A percentile compares a stretch with the other conserved stretches of the same genome.
phyloP scores from a whole-genome alignment of 2,888 invertebrate species.

The Parnassius apollo region DNA sequence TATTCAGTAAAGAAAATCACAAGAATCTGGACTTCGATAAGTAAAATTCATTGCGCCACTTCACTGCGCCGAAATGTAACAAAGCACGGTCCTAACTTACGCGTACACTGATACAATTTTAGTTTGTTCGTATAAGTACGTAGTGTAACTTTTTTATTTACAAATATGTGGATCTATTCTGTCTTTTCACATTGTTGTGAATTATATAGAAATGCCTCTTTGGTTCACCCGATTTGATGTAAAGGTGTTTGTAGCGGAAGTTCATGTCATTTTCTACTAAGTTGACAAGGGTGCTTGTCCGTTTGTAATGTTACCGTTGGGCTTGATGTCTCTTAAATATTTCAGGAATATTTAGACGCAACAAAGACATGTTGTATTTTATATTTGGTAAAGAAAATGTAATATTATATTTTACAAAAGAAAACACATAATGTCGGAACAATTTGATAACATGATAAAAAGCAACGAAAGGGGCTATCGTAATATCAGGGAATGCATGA shows the following conservation, averaged over 20 bases:
- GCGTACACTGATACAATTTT: too few relatives aligned
- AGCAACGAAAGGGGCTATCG: too few relatives aligned
- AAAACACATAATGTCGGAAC: slow-evolving; percentile 1
- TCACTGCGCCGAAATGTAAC: too few relatives aligned
- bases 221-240: slow-evolving; percentile 22
- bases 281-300: slow-evolving; percentile 32
- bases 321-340: slow-evolving; percentile 9
- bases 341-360: slow-evolving; percentile 14
- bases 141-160: too few relatives aligned
- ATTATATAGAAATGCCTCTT: slow-evolving; percentile 8
- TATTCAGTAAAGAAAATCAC: too few relatives aligned
- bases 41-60: too few relatives aligned
- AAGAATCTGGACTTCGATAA: too few relatives aligned
- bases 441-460: too few relatives aligned
- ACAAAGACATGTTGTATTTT: slow-evolving; percentile 15
- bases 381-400: background rate
- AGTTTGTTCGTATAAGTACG: too few relatives aligned
- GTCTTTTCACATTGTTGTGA: slow-evolving; percentile 14
- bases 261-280: slow-evolving; percentile 58
- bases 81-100: too few relatives aligned
- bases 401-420: background rate
- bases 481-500: too few relatives aligned
- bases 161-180: too few relatives aligned
- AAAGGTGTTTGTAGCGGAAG: slow-evolving; percentile 31
- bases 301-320: slow-evolving; percentile 18